phyloP scores from a whole-genome alignment of 2,797 vertebrate species.

The Hypotaenidia okinawae region DNA sequence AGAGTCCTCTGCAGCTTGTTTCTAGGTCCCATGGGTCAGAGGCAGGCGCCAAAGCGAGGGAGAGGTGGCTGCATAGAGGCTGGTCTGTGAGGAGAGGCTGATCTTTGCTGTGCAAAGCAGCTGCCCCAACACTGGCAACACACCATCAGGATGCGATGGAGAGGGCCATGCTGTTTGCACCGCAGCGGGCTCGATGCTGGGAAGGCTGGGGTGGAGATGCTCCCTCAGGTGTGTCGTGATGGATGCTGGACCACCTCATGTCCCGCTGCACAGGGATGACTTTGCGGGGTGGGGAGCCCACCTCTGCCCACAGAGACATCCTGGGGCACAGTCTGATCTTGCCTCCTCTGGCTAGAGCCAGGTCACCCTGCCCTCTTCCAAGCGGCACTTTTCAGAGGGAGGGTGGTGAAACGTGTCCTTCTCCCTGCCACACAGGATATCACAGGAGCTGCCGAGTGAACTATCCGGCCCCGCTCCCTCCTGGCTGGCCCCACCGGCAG shows the following conservation, averaged over 20 bases:
- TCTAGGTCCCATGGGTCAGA: neutral
- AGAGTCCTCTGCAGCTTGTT: neutral
- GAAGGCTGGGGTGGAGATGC: neutral
- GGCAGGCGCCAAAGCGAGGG: neutral
- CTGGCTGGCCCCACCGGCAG: neutral
- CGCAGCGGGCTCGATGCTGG: accelerated
- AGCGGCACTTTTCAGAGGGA: neutral
- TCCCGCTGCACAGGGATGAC: accelerated
- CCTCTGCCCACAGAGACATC: neutral
- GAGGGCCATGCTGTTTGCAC: no score
- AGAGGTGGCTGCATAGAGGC: neutral
- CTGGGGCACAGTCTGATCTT: neutral
- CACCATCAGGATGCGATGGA: accelerated
- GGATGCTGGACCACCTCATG: neutral
- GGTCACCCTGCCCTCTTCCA: neutral
- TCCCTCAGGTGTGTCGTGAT: neutral
- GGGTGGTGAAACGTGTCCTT: neutral
- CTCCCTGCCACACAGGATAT: neutral
- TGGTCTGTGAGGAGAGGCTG: neutral
- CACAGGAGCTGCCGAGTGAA: neutral
- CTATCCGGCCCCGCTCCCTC: neutral
- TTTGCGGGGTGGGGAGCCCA: neutral
- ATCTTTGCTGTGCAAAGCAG: neutral
- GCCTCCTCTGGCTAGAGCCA: accelerated
- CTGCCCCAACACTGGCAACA: accelerated